A percentile compares a stretch with the other conserved stretches of the same genome.
Conservation (phyloP, 2,113 vertebrate species). For the Cacatua alba region DNA sequence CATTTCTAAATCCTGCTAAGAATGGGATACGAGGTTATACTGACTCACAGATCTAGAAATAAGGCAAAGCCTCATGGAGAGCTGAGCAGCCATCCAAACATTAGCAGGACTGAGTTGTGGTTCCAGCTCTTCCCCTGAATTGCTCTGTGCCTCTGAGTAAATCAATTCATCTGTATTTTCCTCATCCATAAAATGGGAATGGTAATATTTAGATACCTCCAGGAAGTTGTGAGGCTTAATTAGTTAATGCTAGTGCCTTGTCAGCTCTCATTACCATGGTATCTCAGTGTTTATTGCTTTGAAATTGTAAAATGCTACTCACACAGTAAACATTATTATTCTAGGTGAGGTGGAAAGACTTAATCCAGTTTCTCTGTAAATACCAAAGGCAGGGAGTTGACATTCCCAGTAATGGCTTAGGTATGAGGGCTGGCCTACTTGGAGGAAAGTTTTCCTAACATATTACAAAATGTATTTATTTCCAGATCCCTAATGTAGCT, state of each 20-base stretch:
- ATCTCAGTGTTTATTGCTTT: conserved; percentile 15
- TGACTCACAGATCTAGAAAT: accelerated
- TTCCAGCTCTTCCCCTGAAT: neutral
- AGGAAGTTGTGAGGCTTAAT: neutral
- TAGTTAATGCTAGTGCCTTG: conserved; percentile 26
- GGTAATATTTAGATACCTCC: neutral
- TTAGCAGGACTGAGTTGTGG: neutral
- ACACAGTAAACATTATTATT: neutral
- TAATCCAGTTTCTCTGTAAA: neutral
- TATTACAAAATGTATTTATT: neutral
- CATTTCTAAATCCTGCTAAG: neutral
- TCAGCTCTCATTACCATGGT: conserved; percentile 35
- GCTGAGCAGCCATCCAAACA: neutral
- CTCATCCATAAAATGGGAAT: neutral
- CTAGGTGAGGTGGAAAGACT: neutral
- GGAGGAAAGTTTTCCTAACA: neutral
- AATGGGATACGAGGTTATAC: neutral
- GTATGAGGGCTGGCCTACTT: neutral
- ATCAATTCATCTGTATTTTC: neutral
- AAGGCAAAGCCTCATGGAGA: neutral
- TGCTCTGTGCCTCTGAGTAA: neutral
- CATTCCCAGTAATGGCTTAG: neutral
- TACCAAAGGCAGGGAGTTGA: neutral
- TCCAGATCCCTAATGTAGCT: neutral
- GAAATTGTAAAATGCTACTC: conserved; percentile 17